Percentiles rank a stretch among this genome's conserved stretches.
These are phyloP conservation scores for Harpalus rubripes DNA, from an alignment of 2,888 invertebrate genomes.

Conservation along the genomic window DNA sequence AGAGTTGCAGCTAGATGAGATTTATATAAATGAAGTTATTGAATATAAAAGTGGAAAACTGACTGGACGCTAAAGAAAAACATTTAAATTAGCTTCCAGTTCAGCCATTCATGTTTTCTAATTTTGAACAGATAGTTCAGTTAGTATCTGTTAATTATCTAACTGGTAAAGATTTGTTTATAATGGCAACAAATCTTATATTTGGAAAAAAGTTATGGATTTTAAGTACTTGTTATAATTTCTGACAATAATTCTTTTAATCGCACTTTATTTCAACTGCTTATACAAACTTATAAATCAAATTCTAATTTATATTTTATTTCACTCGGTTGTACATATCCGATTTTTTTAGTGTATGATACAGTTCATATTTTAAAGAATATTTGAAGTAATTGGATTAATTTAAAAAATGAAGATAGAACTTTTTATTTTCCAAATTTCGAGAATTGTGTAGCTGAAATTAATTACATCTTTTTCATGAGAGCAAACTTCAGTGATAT, in stretches of 20 bases:
- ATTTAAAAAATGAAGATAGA: background rate
- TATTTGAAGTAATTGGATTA: background rate
- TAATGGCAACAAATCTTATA: background rate
- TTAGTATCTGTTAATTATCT: background rate
- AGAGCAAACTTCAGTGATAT: background rate
- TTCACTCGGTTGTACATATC: constrained; percentile 3
- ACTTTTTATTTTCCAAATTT: background rate
- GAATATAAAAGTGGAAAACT: too few species aligned
- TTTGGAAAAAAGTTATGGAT: background rate
- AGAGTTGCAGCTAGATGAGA: too few species aligned
- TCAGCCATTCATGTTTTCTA: constrained; percentile 3
- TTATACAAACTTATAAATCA: constrained; percentile 4
- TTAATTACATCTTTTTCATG: background rate
- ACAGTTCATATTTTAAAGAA: constrained; percentile 9
- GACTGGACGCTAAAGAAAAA: background rate
- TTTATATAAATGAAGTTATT: too few species aligned
- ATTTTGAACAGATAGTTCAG: background rate
- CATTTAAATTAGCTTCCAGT: constrained; percentile 11
- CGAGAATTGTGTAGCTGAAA: too few species aligned
- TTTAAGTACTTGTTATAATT: too few species aligned
- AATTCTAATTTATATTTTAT: background rate
- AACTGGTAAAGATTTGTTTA: constrained; percentile 1
- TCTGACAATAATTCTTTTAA: background rate
- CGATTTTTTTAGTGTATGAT: constrained; percentile 4
- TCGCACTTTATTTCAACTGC: background rate